Evolutionary conservation across 2,888 invertebrate genomes (phyloP).

Genomic region (Eristalinus aeneus): DNA sequence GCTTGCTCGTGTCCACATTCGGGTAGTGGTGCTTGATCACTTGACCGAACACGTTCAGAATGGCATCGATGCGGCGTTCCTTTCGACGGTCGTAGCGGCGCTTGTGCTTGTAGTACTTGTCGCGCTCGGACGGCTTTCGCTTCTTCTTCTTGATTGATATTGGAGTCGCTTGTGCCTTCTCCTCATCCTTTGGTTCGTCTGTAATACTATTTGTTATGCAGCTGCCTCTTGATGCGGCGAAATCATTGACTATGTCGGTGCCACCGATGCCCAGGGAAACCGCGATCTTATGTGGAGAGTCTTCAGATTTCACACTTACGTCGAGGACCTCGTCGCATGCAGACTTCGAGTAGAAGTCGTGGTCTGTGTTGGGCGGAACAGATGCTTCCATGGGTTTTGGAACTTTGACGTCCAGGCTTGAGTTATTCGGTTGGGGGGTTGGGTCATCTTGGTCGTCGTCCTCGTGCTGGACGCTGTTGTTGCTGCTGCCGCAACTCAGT

Average conservation of each 20-base stretch:
- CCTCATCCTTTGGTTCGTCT: constrained; percentile 24
- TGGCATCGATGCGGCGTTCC: constrained; percentile 75
- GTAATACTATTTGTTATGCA: constrained; percentile 41
- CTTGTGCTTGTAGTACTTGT: constrained; percentile 77
- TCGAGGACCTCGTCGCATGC: constrained; percentile 34
- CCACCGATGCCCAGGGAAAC: neutral
- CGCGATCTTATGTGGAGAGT: neutral
- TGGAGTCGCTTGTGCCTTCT: constrained; percentile 26
- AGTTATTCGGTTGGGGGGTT: neutral
- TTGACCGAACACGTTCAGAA: constrained; percentile 75
- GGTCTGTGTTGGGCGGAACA: constrained; percentile 74
- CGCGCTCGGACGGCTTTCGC: constrained; percentile 70
- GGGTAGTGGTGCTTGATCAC: constrained; percentile 75
- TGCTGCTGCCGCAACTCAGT: constrained; percentile 6
- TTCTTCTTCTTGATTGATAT: constrained; percentile 26
- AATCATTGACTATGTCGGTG: neutral
- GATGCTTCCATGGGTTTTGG: neutral
- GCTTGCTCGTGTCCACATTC: constrained; percentile 72
- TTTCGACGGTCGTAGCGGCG: constrained; percentile 76
- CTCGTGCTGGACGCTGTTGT: constrained; percentile 9
- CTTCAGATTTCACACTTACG: constrained; percentile 28
- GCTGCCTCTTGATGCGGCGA: constrained; percentile 2
- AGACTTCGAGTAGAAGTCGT: constrained; percentile 75
- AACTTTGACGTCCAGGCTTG: neutral
- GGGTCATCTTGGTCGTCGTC: neutral